These are phyloP conservation scores for Pseudolaguvia tuberculata DNA, from an alignment of 2,113 vertebrate genomes.

Conservation along the genomic window DNA sequence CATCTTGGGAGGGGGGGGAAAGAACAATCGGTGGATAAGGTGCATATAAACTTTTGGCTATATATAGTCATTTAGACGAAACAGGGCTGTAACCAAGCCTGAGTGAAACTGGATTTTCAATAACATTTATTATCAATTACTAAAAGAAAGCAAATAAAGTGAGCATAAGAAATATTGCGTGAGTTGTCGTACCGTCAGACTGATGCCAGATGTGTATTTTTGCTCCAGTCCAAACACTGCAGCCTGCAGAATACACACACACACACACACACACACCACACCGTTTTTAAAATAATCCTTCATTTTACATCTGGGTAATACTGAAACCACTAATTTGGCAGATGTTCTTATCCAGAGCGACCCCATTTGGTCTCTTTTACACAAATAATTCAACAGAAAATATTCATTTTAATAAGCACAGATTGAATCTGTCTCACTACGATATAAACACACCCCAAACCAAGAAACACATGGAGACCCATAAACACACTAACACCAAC, in stretches of 20 bases:
- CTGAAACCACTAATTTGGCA: background rate
- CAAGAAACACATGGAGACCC: background rate
- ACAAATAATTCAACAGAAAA: background rate
- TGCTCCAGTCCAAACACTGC: background rate
- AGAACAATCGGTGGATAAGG: too few relatives aligned
- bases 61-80: too few relatives aligned
- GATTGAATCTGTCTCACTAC: background rate
- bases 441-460: constrained; percentile 3
- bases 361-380: background rate
- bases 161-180: background rate
- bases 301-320: background rate
- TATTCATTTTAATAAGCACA: too few relatives aligned
- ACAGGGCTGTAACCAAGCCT: too few relatives aligned
- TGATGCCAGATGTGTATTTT: constrained; percentile 1
- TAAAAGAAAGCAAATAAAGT: too few relatives aligned
- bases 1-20: too few relatives aligned
- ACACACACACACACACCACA: too few relatives aligned
- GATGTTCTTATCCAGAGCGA: too few relatives aligned
- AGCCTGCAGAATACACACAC: constrained; percentile 14
- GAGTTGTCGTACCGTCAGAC: constrained; percentile 15
- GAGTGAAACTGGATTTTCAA: too few relatives aligned
- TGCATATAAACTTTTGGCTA: too few relatives aligned
- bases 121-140: too few relatives aligned
- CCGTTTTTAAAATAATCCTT: background rate
- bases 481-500: background rate